phyloP scores from a whole-genome alignment of 2,113 vertebrate species.

The Verasper variegatus region DNA sequence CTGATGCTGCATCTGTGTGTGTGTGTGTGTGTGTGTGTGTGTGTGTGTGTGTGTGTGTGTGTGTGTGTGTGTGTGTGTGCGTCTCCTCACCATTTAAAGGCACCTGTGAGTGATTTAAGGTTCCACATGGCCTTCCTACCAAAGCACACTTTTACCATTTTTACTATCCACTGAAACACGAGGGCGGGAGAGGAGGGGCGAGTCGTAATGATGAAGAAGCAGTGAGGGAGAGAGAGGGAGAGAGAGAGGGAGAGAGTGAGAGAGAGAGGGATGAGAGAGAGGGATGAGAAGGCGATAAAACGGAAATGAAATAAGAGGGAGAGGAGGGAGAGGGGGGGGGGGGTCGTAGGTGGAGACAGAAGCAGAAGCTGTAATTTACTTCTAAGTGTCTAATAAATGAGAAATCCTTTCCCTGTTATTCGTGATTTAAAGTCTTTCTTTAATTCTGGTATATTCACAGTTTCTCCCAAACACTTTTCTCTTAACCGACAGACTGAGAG shows the following conservation, averaged over 20 bases:
- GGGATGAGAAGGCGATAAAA: conserved; percentile 61
- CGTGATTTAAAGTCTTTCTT: conserved; percentile 7
- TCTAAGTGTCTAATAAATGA: conserved; percentile 44
- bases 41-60: conserved; percentile 35
- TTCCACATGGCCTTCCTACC: conserved; percentile 63
- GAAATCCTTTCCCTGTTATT: conserved; percentile 4
- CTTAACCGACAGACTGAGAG: neutral
- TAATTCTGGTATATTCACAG: neutral
- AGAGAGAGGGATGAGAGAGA: conserved; percentile 43
- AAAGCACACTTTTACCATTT: conserved; percentile 72
- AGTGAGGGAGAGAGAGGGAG: neutral
- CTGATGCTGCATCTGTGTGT: conserved; percentile 17
- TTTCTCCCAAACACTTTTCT: neutral
- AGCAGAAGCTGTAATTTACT: conserved; percentile 12
- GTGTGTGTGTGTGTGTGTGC: conserved; percentile 30
- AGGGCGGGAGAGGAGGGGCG: conserved; percentile 12
- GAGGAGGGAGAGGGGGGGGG: neutral
- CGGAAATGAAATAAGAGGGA: conserved; percentile 45
- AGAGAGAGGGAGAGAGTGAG: conserved; percentile 38
- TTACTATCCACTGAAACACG: conserved; percentile 56
- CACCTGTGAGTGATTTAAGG: conserved; percentile 76
- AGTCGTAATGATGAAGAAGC: conserved; percentile 53
- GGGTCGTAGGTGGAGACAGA: too few relatives aligned
- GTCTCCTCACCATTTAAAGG: conserved; percentile 52
- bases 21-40: conserved; percentile 41